Evolutionary conservation across 2,113 vertebrate genomes (phyloP).

Genomic region (Mandrillus leucophaeus): DNA sequence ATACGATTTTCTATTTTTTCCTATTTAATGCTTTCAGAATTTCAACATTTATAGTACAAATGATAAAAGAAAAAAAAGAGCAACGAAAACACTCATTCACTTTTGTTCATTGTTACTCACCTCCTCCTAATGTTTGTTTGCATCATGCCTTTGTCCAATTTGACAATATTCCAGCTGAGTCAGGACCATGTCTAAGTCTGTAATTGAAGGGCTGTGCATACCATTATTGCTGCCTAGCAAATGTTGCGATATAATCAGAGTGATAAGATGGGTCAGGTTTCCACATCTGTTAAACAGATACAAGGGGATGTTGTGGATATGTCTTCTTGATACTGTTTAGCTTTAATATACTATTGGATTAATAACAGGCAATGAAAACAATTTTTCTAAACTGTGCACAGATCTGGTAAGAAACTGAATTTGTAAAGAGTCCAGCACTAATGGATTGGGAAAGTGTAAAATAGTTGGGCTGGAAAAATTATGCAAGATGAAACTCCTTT

Average conservation of each 20-base stretch:
- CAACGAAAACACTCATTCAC: background rate
- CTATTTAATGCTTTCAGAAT: background rate
- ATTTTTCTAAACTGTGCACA: background rate
- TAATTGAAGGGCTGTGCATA: slow-evolving; percentile 11
- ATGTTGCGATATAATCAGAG: background rate
- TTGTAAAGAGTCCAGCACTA: background rate
- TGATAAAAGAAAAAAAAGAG: background rate
- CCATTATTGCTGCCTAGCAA: background rate
- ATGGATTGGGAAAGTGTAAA: background rate
- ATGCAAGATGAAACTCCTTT: background rate
- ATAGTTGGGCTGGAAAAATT: background rate
- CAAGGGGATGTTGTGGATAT: background rate
- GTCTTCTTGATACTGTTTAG: background rate
- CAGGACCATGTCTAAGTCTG: slow-evolving; percentile 11
- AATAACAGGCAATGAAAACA: background rate
- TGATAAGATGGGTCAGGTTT: background rate
- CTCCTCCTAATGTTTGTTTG: slow-evolving; percentile 13
- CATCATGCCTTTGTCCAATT: background rate
- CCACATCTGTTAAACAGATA: background rate
- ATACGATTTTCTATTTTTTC: background rate
- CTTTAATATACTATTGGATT: background rate
- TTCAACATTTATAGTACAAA: background rate
- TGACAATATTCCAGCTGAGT: slow-evolving; percentile 11
- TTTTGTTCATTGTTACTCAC: background rate
- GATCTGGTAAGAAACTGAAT: background rate